Evolutionary conservation across 2,888 invertebrate genomes (phyloP), one percentile per base, ranked within the genome.

Genomic region (Stenodema calcarata): DNA sequence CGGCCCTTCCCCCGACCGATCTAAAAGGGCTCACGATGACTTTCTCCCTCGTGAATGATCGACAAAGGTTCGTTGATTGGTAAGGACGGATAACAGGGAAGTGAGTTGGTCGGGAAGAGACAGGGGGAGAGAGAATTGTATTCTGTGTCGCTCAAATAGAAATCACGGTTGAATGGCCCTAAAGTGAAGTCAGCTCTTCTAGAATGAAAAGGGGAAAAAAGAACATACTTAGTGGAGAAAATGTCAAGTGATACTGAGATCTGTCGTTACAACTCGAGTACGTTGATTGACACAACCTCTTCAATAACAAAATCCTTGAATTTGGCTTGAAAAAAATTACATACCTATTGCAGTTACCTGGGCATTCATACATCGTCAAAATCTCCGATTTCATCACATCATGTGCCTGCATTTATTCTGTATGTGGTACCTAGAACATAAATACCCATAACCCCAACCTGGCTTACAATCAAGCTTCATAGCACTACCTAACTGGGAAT

Each of bases 1-100:
- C 23, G 12, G 62, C 35, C 35, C 35, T 7, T 7, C 12, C 62
- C 62, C 27, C 23, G 23, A 11, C 11, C 23, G 62, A 62, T 9
- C 62, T 62, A 27, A 62, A 27, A 62, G 62, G 62, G 62, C 62
- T 62, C 62, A 62, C 23, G 23, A 62, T 73, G 73, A 73, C 73
- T 73, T 73, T 78, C 42, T 41, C 42, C 78, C 78, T 78, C 27
- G 78, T 44, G 78, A 78, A 44, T 41, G 44, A 78, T 78, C 78
- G 78, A 78, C 78, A 78, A 78, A 78, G 44, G 78, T 44, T 18
- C 78, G 44, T 44, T 78, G 78, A 78, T 78, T 78, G 78, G 44
- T 44, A 28, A 78, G 47, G 78, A 44, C 42, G 78, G 78, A 44
- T 44, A 44, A 23, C 42, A 35, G 42, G 23, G 47, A 14, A 73